Base-by-base conservation (phyloP, 2,113 vertebrate species). In the Platichthys flesus region DNA sequence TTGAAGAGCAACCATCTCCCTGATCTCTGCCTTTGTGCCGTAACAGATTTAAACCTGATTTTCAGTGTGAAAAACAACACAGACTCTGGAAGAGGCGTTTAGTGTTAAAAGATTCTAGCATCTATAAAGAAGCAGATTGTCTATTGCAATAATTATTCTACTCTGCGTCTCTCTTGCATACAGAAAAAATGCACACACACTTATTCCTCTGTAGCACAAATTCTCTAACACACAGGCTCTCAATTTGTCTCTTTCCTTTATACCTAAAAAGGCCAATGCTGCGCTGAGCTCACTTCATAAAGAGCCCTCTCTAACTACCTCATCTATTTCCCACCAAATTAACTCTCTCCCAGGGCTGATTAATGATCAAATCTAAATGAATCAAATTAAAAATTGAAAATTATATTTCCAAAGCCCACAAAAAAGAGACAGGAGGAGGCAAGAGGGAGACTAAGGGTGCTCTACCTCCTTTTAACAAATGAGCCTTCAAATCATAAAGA, bases 331-430 rank as follows among this genome's bases (percentile, higher is more conserved):
- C 96, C 96, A 96, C 96, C 97, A 98, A 99, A 99, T 99, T 97
- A 99, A 98, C 96, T 97, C 96, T 96, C 96, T 97, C 96, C 96
- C 96, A 96, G 95, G 95, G 93, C 96, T 98, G 97, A 99, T 99
- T 98, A 99, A 99, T 98, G 97, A 98, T 99, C 97, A 98, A 97
- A 99, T 99, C 96, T 97, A 99, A 99, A 98, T 97, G 97, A 98
- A 98, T 98, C 97, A 99, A 99, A 99, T 99, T 98, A 99, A 98
- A 98, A 98, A 97, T 97, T 97, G 96, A 97, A 99, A 98, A 99
- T 98, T 98, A 98, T 99, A 99, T 98, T 98, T 98, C 96, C 95
- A 98, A 99, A 98, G 96, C 95, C 93, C 94, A 96, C 94, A 96
- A 95, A 97, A 97, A 92, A 95, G 79, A 96, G 95, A 95, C 95